Evolutionary conservation across 2,113 vertebrate species (phyloP).

Genomic region (Podocnemis expansa): DNA sequence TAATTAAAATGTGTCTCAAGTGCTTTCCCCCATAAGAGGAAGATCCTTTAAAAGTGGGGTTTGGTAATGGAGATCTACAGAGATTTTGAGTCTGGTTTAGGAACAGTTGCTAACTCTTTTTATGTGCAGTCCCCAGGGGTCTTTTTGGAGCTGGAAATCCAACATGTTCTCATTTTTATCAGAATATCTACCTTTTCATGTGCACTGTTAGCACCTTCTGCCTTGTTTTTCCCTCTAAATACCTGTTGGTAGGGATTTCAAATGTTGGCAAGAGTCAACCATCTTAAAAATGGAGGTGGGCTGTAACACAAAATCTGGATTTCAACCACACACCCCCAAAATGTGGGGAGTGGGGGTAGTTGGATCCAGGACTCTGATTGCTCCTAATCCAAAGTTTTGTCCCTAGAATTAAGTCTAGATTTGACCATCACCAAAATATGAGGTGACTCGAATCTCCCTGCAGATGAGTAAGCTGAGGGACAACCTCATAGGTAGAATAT

Average conservation of each 20-base stretch:
- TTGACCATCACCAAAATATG: neutral
- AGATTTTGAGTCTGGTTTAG: neutral
- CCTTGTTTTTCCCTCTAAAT: neutral
- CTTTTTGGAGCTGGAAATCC: neutral
- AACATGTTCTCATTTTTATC: neutral
- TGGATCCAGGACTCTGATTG: neutral
- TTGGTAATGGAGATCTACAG: neutral
- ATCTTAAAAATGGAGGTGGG: neutral
- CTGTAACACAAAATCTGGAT: neutral
- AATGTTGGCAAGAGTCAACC: neutral
- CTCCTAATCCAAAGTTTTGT: neutral
- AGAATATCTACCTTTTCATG: neutral
- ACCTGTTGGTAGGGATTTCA: neutral
- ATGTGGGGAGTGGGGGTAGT: neutral
- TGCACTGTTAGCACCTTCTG: neutral
- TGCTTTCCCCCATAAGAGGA: neutral
- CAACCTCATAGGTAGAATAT: neutral
- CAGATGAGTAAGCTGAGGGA: neutral
- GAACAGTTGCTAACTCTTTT: neutral
- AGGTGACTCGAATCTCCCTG: neutral
- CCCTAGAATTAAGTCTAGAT: neutral
- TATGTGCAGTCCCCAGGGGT: fast-evolving
- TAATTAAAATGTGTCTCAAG: neutral
- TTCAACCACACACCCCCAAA: neutral
- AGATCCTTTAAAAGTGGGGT: neutral